Evolutionary conservation across 1,140 invertebrate genomes (phyloP).

Genomic region (Drosophila sechellia): DNA sequence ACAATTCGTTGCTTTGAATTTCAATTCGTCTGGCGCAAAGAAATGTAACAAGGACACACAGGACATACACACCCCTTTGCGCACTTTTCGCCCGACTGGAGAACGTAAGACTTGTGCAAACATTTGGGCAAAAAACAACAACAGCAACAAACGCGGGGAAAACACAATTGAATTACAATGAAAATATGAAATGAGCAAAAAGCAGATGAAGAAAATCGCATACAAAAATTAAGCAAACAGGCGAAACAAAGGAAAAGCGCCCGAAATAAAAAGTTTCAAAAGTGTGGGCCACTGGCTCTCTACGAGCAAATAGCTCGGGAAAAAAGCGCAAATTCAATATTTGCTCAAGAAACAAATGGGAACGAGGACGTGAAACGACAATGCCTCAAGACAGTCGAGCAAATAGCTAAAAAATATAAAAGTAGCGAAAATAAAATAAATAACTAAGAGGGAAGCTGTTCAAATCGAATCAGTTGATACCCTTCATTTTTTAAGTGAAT

Average conservation of each 20-base stretch:
- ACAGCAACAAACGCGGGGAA: constrained; percentile 36
- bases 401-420: constrained; percentile 48
- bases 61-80: constrained; percentile 35
- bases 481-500: not conserved
- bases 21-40: constrained; percentile 50
- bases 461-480: not conserved
- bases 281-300: constrained; percentile 59
- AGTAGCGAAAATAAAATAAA: constrained; percentile 36
- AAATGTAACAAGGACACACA: constrained; percentile 17
- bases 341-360: constrained; percentile 73
- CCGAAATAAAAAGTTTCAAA: constrained; percentile 61
- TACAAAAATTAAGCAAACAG: constrained; percentile 74
- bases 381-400: constrained; percentile 37
- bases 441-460: constrained; percentile 1
- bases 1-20: constrained; percentile 78
- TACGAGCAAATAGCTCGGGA: constrained; percentile 32
- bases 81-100: constrained; percentile 37
- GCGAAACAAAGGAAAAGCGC: constrained; percentile 62
- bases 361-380: constrained; percentile 41
- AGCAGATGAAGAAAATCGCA: constrained; percentile 46
- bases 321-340: constrained; percentile 79
- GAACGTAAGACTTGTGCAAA: constrained; percentile 64
- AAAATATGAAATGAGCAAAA: constrained; percentile 78
- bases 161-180: constrained; percentile 81
- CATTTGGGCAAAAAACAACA: constrained; percentile 64